phyloP scores from a whole-genome alignment of 2,888 invertebrate species.

The Drosophila nr. medialis region DNA sequence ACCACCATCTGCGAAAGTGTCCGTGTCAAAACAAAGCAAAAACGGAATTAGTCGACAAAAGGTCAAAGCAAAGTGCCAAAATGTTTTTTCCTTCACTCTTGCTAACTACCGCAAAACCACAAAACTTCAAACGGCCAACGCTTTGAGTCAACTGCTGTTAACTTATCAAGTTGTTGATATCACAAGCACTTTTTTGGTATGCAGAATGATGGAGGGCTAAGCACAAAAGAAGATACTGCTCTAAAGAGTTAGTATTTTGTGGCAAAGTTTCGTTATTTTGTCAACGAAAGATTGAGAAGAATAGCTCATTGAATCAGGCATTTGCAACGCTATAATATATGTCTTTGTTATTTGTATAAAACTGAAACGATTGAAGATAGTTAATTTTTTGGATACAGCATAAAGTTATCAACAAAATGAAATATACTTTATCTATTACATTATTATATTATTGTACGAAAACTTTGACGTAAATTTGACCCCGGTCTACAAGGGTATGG shows the following conservation, averaged over 20 bases:
- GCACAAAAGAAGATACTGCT: background rate
- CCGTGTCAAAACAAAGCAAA: conserved; percentile 65
- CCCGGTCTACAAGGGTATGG: background rate
- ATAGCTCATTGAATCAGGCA: too few relatives aligned
- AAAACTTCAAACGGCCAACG: conserved; percentile 65
- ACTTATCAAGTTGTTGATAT: conserved; percentile 38
- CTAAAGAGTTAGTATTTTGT: background rate
- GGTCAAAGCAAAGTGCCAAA: conserved; percentile 71
- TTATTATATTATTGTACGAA: background rate
- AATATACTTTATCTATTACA: background rate
- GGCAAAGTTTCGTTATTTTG: background rate
- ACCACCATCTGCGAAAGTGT: conserved; percentile 24
- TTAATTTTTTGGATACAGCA: background rate
- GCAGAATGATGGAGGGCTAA: background rate
- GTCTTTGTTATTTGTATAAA: background rate
- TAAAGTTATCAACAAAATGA: background rate
- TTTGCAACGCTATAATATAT: background rate
- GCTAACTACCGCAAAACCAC: conserved; percentile 51
- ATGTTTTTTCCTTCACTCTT: conserved; percentile 45
- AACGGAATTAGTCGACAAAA: conserved; percentile 74
- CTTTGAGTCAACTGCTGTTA: conserved; percentile 60
- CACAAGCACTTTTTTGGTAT: conserved; percentile 14
- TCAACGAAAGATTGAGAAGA: too few relatives aligned
- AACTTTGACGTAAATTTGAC: background rate
- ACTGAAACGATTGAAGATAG: background rate